These are phyloP conservation scores for Mythimna vitellina DNA, from an alignment of 2,888 invertebrate genomes.

Conservation along the genomic window DNA sequence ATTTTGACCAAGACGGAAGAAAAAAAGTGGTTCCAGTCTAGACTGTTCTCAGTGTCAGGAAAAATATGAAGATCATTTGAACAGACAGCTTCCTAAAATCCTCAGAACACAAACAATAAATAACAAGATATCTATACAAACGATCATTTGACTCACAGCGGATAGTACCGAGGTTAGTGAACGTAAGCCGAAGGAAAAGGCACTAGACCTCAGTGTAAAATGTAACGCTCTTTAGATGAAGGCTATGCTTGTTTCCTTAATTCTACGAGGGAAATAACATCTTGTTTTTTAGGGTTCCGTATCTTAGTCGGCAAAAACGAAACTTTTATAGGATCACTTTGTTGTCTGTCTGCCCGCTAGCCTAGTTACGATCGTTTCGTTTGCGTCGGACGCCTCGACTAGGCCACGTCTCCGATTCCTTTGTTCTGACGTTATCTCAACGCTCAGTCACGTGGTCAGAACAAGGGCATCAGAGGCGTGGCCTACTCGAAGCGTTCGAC, in stretches of 20 bases:
- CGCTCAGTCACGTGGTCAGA: too few species aligned
- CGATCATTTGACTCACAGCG: constrained; percentile 38
- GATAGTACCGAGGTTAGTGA: constrained; percentile 63
- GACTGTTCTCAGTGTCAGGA: background rate
- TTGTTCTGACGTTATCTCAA: too few species aligned
- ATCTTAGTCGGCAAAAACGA: too few species aligned
- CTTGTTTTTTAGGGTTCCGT: constrained; percentile 1
- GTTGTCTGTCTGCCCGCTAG: too few species aligned
- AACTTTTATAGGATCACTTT: too few species aligned
- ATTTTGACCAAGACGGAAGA: too few species aligned
- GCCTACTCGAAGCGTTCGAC: too few species aligned
- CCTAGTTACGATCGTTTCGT: too few species aligned
- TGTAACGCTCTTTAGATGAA: constrained; percentile 51
- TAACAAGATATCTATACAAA: constrained; percentile 16
- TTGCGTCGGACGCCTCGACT: too few species aligned
- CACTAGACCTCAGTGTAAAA: constrained; percentile 54
- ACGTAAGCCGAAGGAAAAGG: constrained; percentile 57
- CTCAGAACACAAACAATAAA: constrained; percentile 7
- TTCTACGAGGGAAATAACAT: constrained; percentile 3
- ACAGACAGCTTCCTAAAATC: constrained; percentile 10
- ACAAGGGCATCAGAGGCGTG: too few species aligned
- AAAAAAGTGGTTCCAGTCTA: too few species aligned
- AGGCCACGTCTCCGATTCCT: too few species aligned
- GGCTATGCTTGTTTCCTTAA: constrained; percentile 43
- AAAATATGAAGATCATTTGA: background rate